A percentile compares a stretch with the other conserved stretches of the same genome.
These are phyloP conservation scores for Euwallacea fornicatus DNA, from an alignment of 1,140 invertebrate genomes.

Conservation along the genomic window DNA sequence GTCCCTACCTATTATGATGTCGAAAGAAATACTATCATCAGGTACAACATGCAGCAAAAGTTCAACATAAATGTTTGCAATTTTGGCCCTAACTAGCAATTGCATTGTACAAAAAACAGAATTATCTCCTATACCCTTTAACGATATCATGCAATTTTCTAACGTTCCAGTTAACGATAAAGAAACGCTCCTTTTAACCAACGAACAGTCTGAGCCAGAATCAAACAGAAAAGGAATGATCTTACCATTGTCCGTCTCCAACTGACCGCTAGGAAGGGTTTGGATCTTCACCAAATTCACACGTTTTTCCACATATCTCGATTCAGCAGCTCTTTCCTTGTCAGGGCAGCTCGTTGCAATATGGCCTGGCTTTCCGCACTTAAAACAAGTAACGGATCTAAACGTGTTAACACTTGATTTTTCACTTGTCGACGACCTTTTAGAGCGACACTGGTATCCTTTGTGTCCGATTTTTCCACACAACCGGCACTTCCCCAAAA, in stretches of 20 bases:
- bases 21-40: not conserved
- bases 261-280: too few species aligned
- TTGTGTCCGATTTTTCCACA: not conserved
- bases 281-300: not conserved
- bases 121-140: conserved; percentile 5
- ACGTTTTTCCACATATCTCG: not conserved
- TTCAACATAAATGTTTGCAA: not conserved
- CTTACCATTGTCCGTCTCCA: not conserved
- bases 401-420: not conserved
- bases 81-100: not conserved
- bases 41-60: not conserved
- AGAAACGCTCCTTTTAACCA: conserved; percentile 4
- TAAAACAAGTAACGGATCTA: not conserved
- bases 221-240: conserved; percentile 7
- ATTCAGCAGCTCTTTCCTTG: not conserved
- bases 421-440: too few species aligned
- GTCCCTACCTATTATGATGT: not conserved
- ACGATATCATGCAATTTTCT: not conserved
- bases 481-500: not conserved
- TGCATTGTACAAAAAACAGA: not conserved
- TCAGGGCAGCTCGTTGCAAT: not conserved
- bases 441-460: not conserved
- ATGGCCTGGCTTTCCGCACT: not conserved
- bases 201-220: conserved; percentile 3
- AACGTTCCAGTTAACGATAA: not conserved